Conservation (phyloP, 1,140 invertebrate species). For the Maniola jurtina region DNA sequence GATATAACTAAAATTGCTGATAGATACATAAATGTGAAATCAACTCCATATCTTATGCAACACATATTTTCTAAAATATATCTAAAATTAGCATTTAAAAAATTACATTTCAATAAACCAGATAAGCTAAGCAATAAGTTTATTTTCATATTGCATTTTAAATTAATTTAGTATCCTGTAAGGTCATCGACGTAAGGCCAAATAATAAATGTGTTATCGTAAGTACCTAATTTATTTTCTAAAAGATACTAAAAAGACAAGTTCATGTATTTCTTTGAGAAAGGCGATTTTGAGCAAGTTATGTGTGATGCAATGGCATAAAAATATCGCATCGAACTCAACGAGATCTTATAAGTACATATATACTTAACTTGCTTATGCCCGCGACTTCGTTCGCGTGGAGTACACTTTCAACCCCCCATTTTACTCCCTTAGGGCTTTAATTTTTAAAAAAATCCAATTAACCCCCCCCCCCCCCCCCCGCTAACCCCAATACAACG, state of each 20-base stretch:
- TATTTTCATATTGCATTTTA: not conserved
- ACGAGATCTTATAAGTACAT: too few species aligned
- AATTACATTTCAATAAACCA: too few species aligned
- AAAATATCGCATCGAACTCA: too few species aligned
- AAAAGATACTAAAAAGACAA: not conserved
- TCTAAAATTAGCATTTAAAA: not conserved
- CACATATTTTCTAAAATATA: not conserved
- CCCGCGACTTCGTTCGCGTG: too few species aligned
- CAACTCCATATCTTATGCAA: not conserved
- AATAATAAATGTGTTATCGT: slow-evolving; percentile 2
- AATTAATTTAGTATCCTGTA: not conserved
- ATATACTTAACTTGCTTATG: too few species aligned
- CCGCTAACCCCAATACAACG: too few species aligned
- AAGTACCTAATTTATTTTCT: not conserved
- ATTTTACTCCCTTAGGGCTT: too few species aligned
- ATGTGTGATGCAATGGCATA: not conserved
- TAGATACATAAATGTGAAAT: not conserved
- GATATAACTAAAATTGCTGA: too few species aligned
- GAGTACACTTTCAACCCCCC: too few species aligned
- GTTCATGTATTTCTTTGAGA: not conserved
- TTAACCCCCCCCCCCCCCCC: too few species aligned
- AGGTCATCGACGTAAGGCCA: not conserved
- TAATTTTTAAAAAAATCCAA: too few species aligned
- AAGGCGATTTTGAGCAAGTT: not conserved
- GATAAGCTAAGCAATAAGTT: too few species aligned